Evolutionary conservation across 1,140 invertebrate species (phyloP).

Genomic region (Pseudomyrmex flavicornis): DNA sequence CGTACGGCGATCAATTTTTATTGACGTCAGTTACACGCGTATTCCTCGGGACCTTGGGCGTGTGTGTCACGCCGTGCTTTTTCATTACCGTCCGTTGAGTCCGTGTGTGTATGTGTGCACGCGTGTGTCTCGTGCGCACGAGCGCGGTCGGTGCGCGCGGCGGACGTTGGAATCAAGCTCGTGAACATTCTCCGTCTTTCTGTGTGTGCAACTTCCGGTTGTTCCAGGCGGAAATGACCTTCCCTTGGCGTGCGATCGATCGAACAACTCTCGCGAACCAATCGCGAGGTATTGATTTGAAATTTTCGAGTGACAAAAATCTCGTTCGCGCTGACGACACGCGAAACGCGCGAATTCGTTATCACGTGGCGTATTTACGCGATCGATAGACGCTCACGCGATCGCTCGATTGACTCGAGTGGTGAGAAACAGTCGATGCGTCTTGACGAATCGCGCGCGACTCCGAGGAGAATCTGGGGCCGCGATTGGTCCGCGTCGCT

Average conservation of each 20-base stretch:
- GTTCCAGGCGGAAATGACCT: neutral
- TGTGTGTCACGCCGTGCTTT: too few relatives aligned
- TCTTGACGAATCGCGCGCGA: slow-evolving; percentile 66
- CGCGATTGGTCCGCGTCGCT: slow-evolving; percentile 70
- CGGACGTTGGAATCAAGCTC: neutral
- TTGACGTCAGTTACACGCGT: slow-evolving; percentile 7
- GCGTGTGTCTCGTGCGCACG: neutral
- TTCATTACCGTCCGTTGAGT: neutral
- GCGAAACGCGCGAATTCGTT: neutral
- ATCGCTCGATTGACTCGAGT: slow-evolving; percentile 61
- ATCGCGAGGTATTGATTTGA: neutral
- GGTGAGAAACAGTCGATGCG: slow-evolving; percentile 30
- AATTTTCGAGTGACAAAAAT: neutral
- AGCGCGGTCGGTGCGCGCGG: neutral
- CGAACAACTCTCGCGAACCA: neutral
- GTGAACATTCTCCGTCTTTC: slow-evolving; percentile 13
- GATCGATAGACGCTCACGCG: slow-evolving; percentile 46
- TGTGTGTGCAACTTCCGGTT: neutral
- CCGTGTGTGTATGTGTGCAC: neutral
- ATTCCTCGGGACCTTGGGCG: neutral
- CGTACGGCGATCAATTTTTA: neutral
- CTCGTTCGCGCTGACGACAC: neutral
- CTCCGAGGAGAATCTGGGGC: slow-evolving; percentile 24
- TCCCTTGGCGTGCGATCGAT: neutral
- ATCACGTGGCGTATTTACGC: neutral